Evolutionary conservation across 2,797 vertebrate genomes (phyloP).

Genomic region (Cyclura pinguis): DNA sequence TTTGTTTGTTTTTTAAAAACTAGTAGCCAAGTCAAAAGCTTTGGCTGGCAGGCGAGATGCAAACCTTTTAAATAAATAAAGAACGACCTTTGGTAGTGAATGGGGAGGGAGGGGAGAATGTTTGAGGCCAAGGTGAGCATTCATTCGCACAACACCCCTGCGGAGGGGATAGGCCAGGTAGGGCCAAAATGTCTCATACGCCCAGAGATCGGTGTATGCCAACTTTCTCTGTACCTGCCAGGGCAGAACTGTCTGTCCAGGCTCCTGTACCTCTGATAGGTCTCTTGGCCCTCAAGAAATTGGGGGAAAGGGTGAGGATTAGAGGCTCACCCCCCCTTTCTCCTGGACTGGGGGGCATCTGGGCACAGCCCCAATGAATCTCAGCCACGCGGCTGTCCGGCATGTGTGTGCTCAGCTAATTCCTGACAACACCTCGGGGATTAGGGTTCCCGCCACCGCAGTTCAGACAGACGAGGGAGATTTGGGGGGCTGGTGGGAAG

Average conservation of each 20-base stretch:
- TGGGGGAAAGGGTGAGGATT: neutral
- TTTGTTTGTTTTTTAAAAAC: neutral
- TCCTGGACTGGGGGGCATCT: too few species aligned
- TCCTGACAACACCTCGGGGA: slow-evolving; percentile 28
- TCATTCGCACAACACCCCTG: neutral
- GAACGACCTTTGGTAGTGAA: neutral
- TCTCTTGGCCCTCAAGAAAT: neutral
- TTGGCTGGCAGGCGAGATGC: neutral
- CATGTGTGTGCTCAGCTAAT: neutral
- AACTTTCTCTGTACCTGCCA: too few species aligned
- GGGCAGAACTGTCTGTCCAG: neutral
- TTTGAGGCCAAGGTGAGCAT: neutral
- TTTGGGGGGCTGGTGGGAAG: neutral
- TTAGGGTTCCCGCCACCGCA: neutral
- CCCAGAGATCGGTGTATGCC: neutral
- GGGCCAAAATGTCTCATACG: too few species aligned
- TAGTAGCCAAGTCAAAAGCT: neutral
- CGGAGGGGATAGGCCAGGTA: too few species aligned
- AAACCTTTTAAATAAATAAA: neutral
- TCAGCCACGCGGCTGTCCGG: neutral
- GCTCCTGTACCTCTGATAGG: too few species aligned
- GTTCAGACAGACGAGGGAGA: neutral
- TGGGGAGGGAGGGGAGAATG: too few species aligned
- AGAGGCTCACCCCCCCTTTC: neutral
- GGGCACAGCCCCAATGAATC: neutral